Evolutionary conservation across 2,888 invertebrate genomes (phyloP), one percentile per base, ranked within the genome.

Genomic region (Apomyelois bistriatella): DNA sequence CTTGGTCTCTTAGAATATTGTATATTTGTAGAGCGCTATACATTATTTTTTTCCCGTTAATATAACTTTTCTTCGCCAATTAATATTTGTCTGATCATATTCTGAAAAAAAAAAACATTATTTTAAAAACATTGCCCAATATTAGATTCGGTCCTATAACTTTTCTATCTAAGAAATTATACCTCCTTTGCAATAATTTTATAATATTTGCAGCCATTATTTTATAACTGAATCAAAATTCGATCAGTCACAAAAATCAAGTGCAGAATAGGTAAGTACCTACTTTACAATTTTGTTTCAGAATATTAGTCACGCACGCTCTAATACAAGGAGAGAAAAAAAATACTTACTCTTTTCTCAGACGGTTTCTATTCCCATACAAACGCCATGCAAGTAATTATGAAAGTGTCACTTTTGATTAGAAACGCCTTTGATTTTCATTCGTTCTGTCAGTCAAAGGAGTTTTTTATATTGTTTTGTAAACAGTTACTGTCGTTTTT

Each of bases 321-420:
- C 40, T 40, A 22, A 3, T 22, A 40, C 16, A 8, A 1, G 15
- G 13, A 40, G 16, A 38, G 7, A 13, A 13, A 15, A 5, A 4
- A 13, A 15, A 5, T 22, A 32, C 40, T 40, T 2, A 40, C 16
- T 40, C 40, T 40, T 9, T 10, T 4, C 0, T 40, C 9, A 13
- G 40, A 40, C 9, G 57, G 60, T 61, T 59, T 66, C 68, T 70
- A 70, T 70, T 70, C 70, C 64, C 59, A 72, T 70, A 68, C 61
- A 16, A 40, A 16, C 15, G 40, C 40, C 9, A 40, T 40, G 17
- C 40, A 67, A 66, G 76, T 74, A 79, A 82, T 83, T 82, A 85
- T 76, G 73, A 76, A 82, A 74, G 64, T 83, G 84, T 81, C 85
- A 80, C 74, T 80, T 76, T 70, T 79, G 80, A 86, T 87, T 85